Conservation (phyloP, 2,797 vertebrate species). For the Phrynocephalus guinanensis region DNA sequence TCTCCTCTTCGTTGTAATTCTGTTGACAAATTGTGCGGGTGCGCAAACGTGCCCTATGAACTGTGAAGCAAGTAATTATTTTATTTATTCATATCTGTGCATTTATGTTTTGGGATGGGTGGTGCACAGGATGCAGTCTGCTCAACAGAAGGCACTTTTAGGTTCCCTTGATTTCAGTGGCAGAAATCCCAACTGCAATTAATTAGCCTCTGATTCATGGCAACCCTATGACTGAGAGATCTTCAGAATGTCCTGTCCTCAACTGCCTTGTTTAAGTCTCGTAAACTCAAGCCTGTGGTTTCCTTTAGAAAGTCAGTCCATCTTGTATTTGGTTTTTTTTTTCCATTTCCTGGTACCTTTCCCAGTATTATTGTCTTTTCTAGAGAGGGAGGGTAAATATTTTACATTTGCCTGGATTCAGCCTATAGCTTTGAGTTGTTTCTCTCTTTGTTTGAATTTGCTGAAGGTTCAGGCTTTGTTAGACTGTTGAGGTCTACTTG, state of each 20-base stretch:
- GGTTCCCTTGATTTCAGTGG: neutral
- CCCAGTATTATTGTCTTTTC: neutral
- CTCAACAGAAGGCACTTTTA: neutral
- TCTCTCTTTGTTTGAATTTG: neutral
- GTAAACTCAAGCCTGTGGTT: neutral
- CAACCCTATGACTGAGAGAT: too few relatives aligned
- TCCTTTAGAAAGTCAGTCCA: neutral
- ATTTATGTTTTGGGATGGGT: neutral
- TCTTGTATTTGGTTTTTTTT: neutral
- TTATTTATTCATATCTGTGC: neutral
- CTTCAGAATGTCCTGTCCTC: too few relatives aligned
- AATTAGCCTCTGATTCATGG: too few relatives aligned
- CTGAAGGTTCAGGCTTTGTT: neutral
- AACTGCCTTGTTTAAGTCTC: too few relatives aligned
- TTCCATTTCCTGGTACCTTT: neutral
- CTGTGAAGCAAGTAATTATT: neutral
- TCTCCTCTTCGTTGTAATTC: constrained; percentile 18
- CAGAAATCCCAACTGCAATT: neutral
- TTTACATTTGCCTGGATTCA: neutral
- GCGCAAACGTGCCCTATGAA: neutral
- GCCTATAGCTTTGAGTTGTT: neutral
- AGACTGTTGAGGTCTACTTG: neutral
- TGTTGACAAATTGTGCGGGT: neutral
- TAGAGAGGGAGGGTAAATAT: neutral
- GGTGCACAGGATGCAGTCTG: neutral